Evolutionary conservation across 1,140 invertebrate genomes (phyloP).

Genomic region (Vanessa tameamea): DNA sequence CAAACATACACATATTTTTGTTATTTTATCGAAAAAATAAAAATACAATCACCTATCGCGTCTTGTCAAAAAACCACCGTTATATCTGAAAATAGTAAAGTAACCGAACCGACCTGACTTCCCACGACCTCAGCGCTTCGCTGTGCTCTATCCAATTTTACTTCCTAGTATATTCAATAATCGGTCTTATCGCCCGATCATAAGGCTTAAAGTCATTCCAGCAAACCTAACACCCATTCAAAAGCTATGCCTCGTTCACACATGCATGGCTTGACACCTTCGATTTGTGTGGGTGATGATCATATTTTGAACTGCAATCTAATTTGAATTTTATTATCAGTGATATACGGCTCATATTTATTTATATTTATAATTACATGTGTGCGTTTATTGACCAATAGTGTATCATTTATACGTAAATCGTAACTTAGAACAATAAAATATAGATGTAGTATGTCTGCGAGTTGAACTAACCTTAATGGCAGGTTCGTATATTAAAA

Average conservation of each 20-base stretch:
- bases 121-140: slow-evolving; percentile 74
- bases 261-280: slow-evolving; percentile 62
- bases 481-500: too few species aligned
- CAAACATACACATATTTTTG: not conserved
- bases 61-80: slow-evolving; percentile 71
- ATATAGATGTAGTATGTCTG: not conserved
- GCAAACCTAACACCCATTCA: slow-evolving; percentile 59
- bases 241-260: slow-evolving; percentile 60
- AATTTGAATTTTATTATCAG: slow-evolving; percentile 45
- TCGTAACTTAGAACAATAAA: slow-evolving; percentile 44
- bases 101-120: slow-evolving; percentile 68
- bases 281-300: slow-evolving; percentile 54
- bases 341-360: slow-evolving; percentile 42
- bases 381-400: slow-evolving; percentile 70
- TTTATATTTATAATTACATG: slow-evolving; percentile 33
- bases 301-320: slow-evolving; percentile 39
- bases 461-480: not conserved
- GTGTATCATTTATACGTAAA: slow-evolving; percentile 50
- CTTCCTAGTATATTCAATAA: slow-evolving; percentile 65
- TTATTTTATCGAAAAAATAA: slow-evolving; percentile 1
- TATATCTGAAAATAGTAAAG: slow-evolving; percentile 70
- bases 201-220: slow-evolving; percentile 46
- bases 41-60: slow-evolving; percentile 22
- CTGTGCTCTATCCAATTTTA: slow-evolving; percentile 74
- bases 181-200: slow-evolving; percentile 34